Conservation (phyloP, 2,888 invertebrate genomes). For the Dicroscelio sp. region DNA sequence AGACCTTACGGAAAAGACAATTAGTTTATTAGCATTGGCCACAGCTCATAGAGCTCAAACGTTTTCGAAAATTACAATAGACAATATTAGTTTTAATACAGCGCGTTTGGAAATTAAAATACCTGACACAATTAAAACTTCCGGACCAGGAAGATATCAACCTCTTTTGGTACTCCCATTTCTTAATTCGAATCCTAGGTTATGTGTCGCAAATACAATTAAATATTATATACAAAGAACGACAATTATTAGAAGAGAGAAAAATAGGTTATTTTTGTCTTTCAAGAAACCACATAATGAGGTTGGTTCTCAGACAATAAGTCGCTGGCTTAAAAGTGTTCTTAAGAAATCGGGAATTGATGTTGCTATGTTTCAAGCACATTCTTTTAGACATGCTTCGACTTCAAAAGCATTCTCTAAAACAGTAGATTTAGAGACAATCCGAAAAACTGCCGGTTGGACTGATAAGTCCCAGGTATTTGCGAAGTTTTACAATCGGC, state of each 20-base stretch:
- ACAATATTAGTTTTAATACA: conserved; percentile 61
- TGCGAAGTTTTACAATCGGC: too few relatives aligned
- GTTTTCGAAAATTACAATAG: conserved; percentile 61
- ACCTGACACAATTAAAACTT: conserved; percentile 70
- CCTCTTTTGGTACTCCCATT: conserved; percentile 51
- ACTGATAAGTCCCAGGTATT: too few relatives aligned
- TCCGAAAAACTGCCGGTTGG: too few relatives aligned
- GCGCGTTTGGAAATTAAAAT: conserved; percentile 36
- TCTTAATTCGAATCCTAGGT: conserved; percentile 20
- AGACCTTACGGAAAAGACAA: too few relatives aligned
- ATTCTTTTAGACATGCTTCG: too few relatives aligned
- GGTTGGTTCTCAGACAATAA: too few relatives aligned
- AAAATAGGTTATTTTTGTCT: conserved; percentile 37
- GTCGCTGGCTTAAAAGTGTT: too few relatives aligned
- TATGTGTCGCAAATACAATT: conserved; percentile 53
- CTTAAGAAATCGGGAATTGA: too few relatives aligned
- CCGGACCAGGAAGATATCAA: conserved; percentile 43
- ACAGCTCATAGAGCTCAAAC: conserved; percentile 76
- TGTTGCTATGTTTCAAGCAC: too few relatives aligned
- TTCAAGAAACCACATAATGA: not conserved
- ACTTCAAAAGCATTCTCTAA: too few relatives aligned
- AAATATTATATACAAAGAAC: conserved; percentile 14
- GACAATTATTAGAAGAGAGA: not conserved
- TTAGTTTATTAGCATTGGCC: conserved; percentile 61
- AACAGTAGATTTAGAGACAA: too few relatives aligned